Conservation (phyloP, 2,113 vertebrate species). For the Spheniscus mendiculus region DNA sequence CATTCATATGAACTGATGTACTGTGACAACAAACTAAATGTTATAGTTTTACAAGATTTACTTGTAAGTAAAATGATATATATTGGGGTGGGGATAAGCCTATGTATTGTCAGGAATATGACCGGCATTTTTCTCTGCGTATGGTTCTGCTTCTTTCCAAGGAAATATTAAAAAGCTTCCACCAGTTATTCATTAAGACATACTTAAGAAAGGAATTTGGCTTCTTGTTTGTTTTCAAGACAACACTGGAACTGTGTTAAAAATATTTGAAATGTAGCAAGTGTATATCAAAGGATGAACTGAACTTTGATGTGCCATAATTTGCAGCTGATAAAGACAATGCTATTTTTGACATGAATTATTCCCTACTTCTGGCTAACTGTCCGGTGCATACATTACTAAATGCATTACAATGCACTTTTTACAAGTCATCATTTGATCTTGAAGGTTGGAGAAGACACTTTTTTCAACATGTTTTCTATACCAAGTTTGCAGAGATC, state of each 20-base stretch:
- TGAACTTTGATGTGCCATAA: background rate
- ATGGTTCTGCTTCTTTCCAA: background rate
- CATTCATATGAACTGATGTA: background rate
- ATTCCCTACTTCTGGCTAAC: background rate
- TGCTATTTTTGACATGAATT: background rate
- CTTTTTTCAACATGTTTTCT: background rate
- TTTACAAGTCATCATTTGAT: background rate
- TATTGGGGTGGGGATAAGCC: background rate
- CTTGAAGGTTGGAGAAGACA: background rate
- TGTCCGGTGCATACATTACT: accelerated
- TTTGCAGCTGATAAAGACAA: background rate
- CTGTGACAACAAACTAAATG: background rate
- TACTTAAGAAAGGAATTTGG: background rate
- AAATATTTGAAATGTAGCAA: background rate
- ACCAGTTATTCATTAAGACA: background rate
- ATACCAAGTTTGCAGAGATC: background rate
- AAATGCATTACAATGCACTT: background rate
- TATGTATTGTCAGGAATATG: background rate
- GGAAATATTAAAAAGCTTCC: background rate
- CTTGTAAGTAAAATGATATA: background rate
- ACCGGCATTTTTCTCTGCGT: background rate
- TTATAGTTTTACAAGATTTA: background rate
- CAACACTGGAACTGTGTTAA: background rate
- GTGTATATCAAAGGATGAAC: background rate
- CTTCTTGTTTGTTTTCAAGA: background rate